Evolutionary conservation across 2,797 vertebrate genomes (phyloP), one percentile per base, ranked within the genome.

Genomic region (Otolemur crassicaudatus): DNA sequence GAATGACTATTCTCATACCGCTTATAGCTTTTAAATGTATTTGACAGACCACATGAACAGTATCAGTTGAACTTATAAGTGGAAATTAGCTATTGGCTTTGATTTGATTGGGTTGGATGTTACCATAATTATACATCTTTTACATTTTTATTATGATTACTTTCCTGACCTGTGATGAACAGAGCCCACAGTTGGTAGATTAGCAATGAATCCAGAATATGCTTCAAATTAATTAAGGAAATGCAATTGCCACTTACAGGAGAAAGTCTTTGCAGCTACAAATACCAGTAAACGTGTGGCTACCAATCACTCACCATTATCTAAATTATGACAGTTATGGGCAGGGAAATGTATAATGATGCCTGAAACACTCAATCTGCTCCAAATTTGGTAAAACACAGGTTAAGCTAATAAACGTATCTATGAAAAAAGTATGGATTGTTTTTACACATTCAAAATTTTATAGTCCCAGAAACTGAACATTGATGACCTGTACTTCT

Each of bases 201-300:
- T 56, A 49, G 61, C 37, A 75, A 31, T 84, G 73, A 96, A 81
- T 77, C 22, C 46, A 90, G 88, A 92, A 89, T 76, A 60, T 61
- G 72, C 79, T 94, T 95, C 43, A 87, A 91, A 94, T 49, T 96
- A 88, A 96, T 97, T 94, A 91, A 95, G 93, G 31, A 97, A 91
- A 96, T 88, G 61, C 65, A 98, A 96, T 76, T 96, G 80, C 46
- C 85, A 94, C 85, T 96, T 96, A 91, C 69, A 92, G 86, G 61
- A 97, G 97, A n/a, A 97, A 53, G 60, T 94, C 83, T 96, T 94
- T 94, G 46, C 72, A 97, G 56, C 86, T 95, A 96, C 49, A 95
- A 88, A 46, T 92, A 88, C 69, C 37, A 4, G 34, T 90, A 96
- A 93, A 40, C 61, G 12, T 34, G 16, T 87, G 67, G n/a, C 58